Evolutionary conservation across 2,888 invertebrate genomes (phyloP), one percentile per base, ranked within the genome.

Genomic region (Campopleginae sp.): DNA sequence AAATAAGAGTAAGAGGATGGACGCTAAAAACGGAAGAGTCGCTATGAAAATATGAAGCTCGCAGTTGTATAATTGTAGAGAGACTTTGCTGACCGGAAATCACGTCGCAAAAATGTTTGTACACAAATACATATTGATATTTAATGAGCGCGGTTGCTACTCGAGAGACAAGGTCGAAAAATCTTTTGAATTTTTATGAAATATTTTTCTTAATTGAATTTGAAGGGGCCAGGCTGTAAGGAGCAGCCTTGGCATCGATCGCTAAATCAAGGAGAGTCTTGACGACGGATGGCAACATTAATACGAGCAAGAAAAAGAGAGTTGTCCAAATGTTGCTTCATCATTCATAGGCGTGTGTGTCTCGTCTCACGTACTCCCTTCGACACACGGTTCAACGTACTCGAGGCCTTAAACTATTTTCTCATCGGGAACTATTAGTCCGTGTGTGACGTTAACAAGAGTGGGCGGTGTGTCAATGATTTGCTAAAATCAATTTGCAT

Each of bases 211-310:
- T 8, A n/a, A 68, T 54, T 68, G n/a, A 68, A 68, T 66, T 68
- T 77, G 23, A 61, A 74, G 51, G 23, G 44, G 44, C 42, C n/a
- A 61, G 58, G 7, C 65, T 63, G 23, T 61, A 74, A 54, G 65
- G 38, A 63, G 58, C 58, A 46, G 46, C 82, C 82, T 77, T 82
- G 82, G 71, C 82, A 82, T 82, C 82, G 71, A 82, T 82, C 76
- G 51, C 48, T n/a, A 23, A 63, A 81, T 51, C 76, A 77, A 82
- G 82, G 82, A 61, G 51, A 51, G 14, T 23, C 70, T 51, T 65
- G 42, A 77, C 42, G 70, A 77, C 61, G 48, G 42, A 75, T 70
- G 63, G 70, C 44, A 71, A 70, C 48, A 68, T 68, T 12, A 19
- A 44, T 19, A 61, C 8, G 58, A 38, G 38, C 42, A n/a, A 61